Conservation (phyloP, 2,113 vertebrate genomes). For the Rhinogobius similis region DNA sequence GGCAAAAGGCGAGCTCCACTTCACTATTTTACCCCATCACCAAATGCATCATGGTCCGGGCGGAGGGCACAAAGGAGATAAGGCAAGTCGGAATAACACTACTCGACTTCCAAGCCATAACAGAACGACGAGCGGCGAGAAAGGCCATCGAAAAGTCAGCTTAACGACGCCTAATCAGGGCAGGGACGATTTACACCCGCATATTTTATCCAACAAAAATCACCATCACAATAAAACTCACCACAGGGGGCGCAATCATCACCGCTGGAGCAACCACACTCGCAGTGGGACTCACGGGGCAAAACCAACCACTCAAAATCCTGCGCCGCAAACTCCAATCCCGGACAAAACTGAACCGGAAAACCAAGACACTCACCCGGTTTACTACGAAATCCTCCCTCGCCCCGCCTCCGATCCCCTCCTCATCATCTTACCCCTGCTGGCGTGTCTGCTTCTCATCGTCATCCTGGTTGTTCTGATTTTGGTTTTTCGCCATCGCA, state of each 20-base stretch:
- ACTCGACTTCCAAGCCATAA: slow-evolving; percentile 36
- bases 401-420: slow-evolving; percentile 71
- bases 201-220: slow-evolving; percentile 56
- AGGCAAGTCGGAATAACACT: slow-evolving; percentile 13
- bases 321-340: slow-evolving; percentile 35
- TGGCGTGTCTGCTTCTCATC: slow-evolving; percentile 79
- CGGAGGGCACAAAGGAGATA: slow-evolving; percentile 28
- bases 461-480: slow-evolving; percentile 70
- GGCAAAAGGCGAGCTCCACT: slow-evolving; percentile 79
- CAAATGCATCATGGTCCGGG: slow-evolving; percentile 46
- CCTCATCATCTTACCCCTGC: slow-evolving; percentile 77
- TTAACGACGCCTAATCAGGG: neutral
- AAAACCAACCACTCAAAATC: slow-evolving; percentile 21
- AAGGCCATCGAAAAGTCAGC: slow-evolving; percentile 19
- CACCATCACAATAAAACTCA: slow-evolving; percentile 62
- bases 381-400: slow-evolving; percentile 59
- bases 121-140: slow-evolving; percentile 21
- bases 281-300: slow-evolving; percentile 36
- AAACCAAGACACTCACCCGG: slow-evolving; percentile 33
- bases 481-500: slow-evolving; percentile 78
- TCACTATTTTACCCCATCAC: slow-evolving; percentile 80
- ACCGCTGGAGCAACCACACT: slow-evolving; percentile 64
- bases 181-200: slow-evolving; percentile 13
- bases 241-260: slow-evolving; percentile 51
- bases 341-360: slow-evolving; percentile 28